A percentile compares a stretch with the other conserved stretches of the same genome.
These are phyloP conservation scores for Pachyuromys duprasi DNA, from an alignment of 2,797 vertebrate species.

Conservation along the genomic window DNA sequence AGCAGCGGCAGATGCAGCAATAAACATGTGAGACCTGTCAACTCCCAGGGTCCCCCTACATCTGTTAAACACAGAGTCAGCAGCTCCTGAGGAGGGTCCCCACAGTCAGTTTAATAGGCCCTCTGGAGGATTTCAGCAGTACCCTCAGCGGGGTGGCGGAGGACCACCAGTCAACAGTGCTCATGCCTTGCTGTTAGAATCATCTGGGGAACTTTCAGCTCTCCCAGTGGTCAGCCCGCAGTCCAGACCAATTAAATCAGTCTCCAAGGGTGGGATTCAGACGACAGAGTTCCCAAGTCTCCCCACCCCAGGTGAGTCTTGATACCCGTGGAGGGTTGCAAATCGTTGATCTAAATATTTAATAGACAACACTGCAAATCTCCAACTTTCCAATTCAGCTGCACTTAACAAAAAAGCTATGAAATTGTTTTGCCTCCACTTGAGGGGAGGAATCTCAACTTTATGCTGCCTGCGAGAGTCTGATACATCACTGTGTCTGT, in stretches of 20 bases:
- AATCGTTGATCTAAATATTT: conserved; percentile 69
- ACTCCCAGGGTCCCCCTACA: background rate
- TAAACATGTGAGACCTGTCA: background rate
- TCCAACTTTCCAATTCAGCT: background rate
- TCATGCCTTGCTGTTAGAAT: conserved; percentile 6
- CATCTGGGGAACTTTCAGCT: background rate
- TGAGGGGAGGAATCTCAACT: background rate
- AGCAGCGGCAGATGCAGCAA: no score
- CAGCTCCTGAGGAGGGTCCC: background rate
- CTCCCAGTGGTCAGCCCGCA: background rate
- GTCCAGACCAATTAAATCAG: conserved; percentile 42
- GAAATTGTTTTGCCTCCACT: conserved; percentile 3
- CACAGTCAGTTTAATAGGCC: conserved; percentile 6
- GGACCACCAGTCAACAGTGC: background rate
- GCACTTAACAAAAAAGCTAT: conserved; percentile 29
- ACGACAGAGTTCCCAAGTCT: background rate
- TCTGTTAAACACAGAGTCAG: conserved; percentile 10
- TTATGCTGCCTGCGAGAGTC: background rate
- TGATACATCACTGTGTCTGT: background rate
- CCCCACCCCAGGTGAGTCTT: background rate
- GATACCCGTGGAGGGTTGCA: background rate
- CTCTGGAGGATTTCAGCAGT: background rate
- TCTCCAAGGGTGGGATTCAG: background rate
- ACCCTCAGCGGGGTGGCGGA: background rate
- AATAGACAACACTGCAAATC: conserved; percentile 36